Conservation (phyloP, 2,113 vertebrate species). For the Halcyon senegalensis region DNA sequence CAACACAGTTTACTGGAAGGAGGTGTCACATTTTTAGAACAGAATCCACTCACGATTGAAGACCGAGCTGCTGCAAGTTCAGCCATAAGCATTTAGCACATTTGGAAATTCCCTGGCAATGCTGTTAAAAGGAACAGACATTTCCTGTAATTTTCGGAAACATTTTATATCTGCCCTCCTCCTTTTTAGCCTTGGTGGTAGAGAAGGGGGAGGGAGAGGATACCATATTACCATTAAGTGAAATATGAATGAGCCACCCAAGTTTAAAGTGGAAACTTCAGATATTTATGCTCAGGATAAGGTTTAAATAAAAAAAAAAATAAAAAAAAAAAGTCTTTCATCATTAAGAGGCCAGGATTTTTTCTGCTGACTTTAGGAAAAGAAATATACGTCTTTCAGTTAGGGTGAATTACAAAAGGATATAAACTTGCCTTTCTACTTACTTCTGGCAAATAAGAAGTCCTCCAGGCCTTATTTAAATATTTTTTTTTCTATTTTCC, state of each 20-base stretch:
- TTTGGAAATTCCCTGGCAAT: constrained; percentile 70
- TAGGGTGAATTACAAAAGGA: constrained; percentile 28
- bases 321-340: neutral
- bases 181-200: constrained; percentile 31
- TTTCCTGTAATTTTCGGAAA: constrained; percentile 68
- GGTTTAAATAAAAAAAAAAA: neutral
- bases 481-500: constrained; percentile 25
- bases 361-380: constrained; percentile 63
- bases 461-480: constrained; percentile 45
- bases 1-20: constrained; percentile 2
- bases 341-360: constrained; percentile 1
- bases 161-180: constrained; percentile 27
- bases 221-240: constrained; percentile 28
- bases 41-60: neutral
- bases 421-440: constrained; percentile 16
- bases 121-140: constrained; percentile 52
- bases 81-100: constrained; percentile 20
- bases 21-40: neutral
- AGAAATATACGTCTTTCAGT: constrained; percentile 37
- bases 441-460: constrained; percentile 26
- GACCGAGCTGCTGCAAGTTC: neutral
- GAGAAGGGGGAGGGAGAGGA: neutral
- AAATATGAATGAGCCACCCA: constrained; percentile 63
- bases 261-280: constrained; percentile 56
- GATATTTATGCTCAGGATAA: neutral